Evolutionary conservation across 2,797 vertebrate genomes (phyloP).

Genomic region (Diplodus puntazzo): DNA sequence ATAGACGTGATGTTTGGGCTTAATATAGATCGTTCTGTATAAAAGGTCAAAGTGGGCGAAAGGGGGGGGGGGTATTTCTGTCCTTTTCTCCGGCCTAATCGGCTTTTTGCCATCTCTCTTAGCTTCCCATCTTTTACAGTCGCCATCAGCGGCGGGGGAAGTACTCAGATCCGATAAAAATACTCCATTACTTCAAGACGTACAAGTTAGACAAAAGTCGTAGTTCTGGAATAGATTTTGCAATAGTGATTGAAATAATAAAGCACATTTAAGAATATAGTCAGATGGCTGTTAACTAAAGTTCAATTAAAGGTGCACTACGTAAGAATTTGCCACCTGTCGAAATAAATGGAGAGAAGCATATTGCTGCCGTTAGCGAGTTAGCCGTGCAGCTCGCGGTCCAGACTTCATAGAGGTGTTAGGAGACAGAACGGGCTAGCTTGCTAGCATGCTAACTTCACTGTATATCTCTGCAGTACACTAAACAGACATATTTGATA

Average conservation of each 20-base stretch:
- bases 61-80: constrained; percentile 11
- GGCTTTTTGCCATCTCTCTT: constrained; percentile 6
- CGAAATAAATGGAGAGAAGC: too few species aligned
- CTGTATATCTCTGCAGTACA: too few species aligned
- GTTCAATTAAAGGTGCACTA: too few species aligned
- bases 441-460: too few species aligned
- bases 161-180: neutral
- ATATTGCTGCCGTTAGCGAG: too few species aligned
- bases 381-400: too few species aligned
- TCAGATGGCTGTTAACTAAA: too few species aligned
- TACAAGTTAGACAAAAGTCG: neutral
- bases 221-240: neutral
- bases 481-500: too few species aligned
- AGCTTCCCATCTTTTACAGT: neutral
- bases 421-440: too few species aligned
- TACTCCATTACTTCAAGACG: neutral
- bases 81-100: constrained; percentile 8
- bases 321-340: too few species aligned
- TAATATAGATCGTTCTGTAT: constrained; percentile 62
- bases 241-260: neutral
- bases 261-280: too few species aligned
- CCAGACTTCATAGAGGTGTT: too few species aligned
- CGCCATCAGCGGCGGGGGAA: neutral
- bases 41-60: constrained; percentile 67
- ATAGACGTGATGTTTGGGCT: constrained; percentile 54